Evolutionary conservation across 2,113 vertebrate genomes (phyloP), one percentile per base, ranked within the genome.

Genomic region (Poicephalus meyeri): DNA sequence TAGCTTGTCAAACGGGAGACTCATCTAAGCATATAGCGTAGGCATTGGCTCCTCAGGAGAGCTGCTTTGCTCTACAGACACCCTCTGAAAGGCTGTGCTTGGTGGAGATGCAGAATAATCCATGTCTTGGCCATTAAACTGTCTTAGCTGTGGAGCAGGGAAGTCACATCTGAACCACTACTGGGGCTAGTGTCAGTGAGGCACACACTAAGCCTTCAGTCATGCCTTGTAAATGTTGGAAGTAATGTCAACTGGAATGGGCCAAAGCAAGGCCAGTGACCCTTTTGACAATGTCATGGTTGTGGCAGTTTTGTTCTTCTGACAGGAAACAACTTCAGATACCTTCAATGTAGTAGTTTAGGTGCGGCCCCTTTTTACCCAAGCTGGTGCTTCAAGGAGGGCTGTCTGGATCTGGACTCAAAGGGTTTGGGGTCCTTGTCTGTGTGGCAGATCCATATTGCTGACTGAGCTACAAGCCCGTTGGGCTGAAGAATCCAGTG

Each of bases 71-170:
- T 70, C 16, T 64, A 7, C 55, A 37, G 55, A 21, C 41, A 16
- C 72, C 16, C 16, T 42, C 25, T 5, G 19, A 76, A 26, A 4
- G n/a, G 25, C 33, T 64, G 49, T 0, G 3, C 28, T 60, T 1
- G 39, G 61, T 74, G 25, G 50, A 47, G 31, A 35, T 39, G 17
- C 14, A 60, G 23, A 60, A 76, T 15, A 61, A 28, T 39, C 31
- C 6, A 1, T 24, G 9, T 39, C 13, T 47, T 17, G 33, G 13
- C 33, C 11, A 20, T 42, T 56, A 13, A 23, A 16, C 2, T 63
- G 3, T 52, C 33, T 50, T 50, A 25, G 8, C 3, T 60, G 1
- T 3, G 8, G 5, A 7, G 8, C 2, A 39, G 10, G 16, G 11
- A 39, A 35, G 18, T 16, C 5, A 18, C 50, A 42, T 49, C 33